A percentile compares a stretch with the other conserved stretches of the same genome.
phyloP scores from a whole-genome alignment of 1,140 invertebrate genomes.

The Mizuhopecten yessoensis region DNA sequence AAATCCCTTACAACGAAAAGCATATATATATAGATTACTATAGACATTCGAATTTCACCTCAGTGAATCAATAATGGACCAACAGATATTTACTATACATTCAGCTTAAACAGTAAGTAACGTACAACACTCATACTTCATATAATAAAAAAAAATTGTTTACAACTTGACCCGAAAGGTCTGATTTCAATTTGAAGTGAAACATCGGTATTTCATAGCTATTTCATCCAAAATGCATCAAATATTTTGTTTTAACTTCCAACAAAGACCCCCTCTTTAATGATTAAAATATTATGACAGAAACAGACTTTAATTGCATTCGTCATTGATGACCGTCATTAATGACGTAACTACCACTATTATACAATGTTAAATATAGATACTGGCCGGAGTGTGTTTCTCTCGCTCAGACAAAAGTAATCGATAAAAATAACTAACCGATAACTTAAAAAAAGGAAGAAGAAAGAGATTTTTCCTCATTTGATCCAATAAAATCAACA shows the following conservation, averaged over 20 bases:
- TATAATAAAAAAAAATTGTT: slow-evolving; percentile 8
- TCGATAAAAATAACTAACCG: neutral
- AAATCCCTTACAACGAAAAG: slow-evolving; percentile 10
- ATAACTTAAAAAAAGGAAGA: neutral
- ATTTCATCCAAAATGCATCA: neutral
- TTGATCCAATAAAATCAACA: neutral
- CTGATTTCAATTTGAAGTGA: neutral
- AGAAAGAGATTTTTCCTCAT: slow-evolving; percentile 10
- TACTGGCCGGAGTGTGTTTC: neutral
- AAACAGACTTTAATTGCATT: neutral
- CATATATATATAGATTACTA: slow-evolving; percentile 4
- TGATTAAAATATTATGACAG: neutral
- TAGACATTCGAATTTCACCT: neutral
- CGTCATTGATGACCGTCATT: neutral
- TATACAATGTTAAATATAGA: slow-evolving; percentile 29
- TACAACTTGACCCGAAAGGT: neutral
- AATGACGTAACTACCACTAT: neutral
- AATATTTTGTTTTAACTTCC: neutral
- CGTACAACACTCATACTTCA: neutral
- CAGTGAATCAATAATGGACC: no score
- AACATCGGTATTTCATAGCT: neutral
- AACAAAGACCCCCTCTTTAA: neutral
- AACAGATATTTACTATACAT: neutral
- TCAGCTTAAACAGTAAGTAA: neutral
- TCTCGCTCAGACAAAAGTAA: slow-evolving; percentile 21